Percentiles rank a stretch among this genome's conserved stretches.
phyloP scores from a whole-genome alignment of 1,140 invertebrate species.

The Cheumatopsyche charites region DNA sequence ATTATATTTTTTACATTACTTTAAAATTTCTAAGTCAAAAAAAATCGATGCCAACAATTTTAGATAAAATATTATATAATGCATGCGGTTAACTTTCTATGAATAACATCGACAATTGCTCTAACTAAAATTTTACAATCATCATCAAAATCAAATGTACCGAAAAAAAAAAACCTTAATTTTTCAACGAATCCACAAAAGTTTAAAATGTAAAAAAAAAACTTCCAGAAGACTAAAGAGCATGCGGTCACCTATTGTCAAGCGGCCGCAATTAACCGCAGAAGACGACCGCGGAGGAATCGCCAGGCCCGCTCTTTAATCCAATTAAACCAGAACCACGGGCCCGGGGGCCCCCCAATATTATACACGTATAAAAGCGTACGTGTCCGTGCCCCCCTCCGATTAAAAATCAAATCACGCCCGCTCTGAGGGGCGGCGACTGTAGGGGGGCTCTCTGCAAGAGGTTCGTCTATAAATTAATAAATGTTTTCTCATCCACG shows the following conservation, averaged over 20 bases:
- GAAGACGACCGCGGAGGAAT: conserved; percentile 13
- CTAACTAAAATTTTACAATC: no score
- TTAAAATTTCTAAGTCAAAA: no score
- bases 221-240: no score
- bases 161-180: no score
- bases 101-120: no score
- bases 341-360: neutral
- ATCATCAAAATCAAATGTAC: no score
- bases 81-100: no score
- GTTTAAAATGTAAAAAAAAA: no score
- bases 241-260: conserved; percentile 5
- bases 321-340: conserved; percentile 44
- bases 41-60: no score
- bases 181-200: no score
- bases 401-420: conserved; percentile 49
- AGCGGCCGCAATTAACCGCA: conserved; percentile 1
- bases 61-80: no score
- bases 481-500: conserved; percentile 49
- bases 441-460: neutral
- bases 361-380: neutral
- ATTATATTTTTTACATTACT: no score
- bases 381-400: conserved; percentile 25
- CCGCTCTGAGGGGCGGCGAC: neutral
- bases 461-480: conserved; percentile 48
- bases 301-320: conserved; percentile 40